Percentiles rank a stretch among this genome's conserved stretches.
phyloP scores from a whole-genome alignment of 2,888 invertebrate species.

The Lasioglossum zephyrum region DNA sequence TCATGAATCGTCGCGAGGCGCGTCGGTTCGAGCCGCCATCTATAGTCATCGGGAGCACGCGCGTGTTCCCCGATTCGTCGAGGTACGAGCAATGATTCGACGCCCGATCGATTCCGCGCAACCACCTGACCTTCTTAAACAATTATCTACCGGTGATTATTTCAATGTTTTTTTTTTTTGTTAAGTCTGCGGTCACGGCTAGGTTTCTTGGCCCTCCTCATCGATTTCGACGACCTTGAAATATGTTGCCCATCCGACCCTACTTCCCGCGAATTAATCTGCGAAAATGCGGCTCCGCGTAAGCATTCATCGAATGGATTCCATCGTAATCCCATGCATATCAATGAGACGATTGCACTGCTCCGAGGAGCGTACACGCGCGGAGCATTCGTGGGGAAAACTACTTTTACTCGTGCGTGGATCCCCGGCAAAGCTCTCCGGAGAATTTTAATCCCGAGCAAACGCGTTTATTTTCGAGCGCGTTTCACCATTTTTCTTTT shows the following conservation, averaged over 20 bases:
- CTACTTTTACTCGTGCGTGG: slow-evolving; percentile 44
- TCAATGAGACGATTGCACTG: slow-evolving; percentile 2
- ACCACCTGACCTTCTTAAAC: background rate
- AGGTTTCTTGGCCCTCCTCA: too few relatives aligned
- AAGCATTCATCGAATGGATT: background rate
- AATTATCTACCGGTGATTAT: background rate
- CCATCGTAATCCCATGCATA: background rate
- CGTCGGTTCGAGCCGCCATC: background rate
- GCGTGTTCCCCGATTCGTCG: background rate
- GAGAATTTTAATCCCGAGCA: slow-evolving; percentile 36
- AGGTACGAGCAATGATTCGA: background rate
- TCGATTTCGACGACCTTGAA: too few relatives aligned
- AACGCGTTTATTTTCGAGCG: slow-evolving; percentile 40
- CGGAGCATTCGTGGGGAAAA: slow-evolving; percentile 28
- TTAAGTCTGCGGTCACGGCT: too few relatives aligned
- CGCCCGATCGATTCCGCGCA: background rate
- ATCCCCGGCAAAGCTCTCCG: background rate
- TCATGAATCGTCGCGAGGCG: background rate
- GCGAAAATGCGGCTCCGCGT: background rate
- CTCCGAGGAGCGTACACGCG: background rate
- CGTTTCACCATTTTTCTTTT: slow-evolving; percentile 9
- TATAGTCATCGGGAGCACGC: slow-evolving; percentile 3
- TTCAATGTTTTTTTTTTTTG: too few relatives aligned
- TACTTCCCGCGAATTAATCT: background rate
- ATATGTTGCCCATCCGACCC: background rate